These are phyloP conservation scores for Lissonota sp. DNA, from an alignment of 2,888 invertebrate species.

Conservation along the genomic window DNA sequence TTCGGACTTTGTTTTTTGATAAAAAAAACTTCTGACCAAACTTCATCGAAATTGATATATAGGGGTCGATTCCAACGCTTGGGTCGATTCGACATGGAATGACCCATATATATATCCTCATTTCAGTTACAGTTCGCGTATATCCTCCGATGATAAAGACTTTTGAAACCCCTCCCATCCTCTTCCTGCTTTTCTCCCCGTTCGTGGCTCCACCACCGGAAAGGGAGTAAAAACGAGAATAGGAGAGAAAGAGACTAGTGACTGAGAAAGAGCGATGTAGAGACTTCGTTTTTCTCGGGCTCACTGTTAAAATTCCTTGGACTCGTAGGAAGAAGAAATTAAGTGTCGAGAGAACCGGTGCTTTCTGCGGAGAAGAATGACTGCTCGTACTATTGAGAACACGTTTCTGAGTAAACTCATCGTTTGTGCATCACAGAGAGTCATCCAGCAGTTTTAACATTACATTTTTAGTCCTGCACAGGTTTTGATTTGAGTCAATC, in stretches of 20 bases:
- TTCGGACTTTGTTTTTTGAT: no score
- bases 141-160: slow-evolving; percentile 56
- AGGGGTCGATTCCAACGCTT: no score
- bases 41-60: no score
- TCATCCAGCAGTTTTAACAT: no score
- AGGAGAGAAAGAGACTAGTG: background rate
- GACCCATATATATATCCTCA: background rate
- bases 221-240: background rate
- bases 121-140: slow-evolving; percentile 26
- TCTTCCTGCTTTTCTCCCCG: no score
- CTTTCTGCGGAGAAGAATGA: slow-evolving; percentile 31
- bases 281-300: slow-evolving; percentile 23
- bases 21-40: no score
- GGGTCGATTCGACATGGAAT: no score
- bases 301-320: slow-evolving; percentile 25
- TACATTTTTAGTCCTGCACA: no score
- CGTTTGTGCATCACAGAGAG: background rate
- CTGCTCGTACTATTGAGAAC: background rate
- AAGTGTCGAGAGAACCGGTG: slow-evolving; percentile 25
- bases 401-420: slow-evolving; percentile 17
- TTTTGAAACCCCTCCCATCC: slow-evolving; percentile 7
- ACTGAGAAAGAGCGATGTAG: background rate
- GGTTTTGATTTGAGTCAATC: no score
- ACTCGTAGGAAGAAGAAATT: slow-evolving; percentile 15
- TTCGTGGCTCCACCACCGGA: slow-evolving; percentile 21